phyloP scores from a whole-genome alignment of 2,113 vertebrate species.

The Axis porcinus region DNA sequence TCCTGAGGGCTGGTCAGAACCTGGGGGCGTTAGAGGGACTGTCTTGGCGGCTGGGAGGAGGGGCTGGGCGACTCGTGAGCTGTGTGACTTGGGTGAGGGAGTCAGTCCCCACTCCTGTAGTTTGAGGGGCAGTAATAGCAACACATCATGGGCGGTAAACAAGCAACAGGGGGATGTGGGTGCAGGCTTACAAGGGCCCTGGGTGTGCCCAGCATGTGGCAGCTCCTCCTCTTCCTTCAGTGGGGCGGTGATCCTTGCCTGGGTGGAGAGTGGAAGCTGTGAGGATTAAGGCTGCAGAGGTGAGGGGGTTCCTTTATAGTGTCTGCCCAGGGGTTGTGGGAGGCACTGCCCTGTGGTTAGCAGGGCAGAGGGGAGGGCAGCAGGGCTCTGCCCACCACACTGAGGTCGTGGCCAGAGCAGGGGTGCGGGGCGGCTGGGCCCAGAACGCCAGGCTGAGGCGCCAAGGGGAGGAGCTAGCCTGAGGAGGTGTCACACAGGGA shows the following conservation, averaged over 20 bases:
- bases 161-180: too few relatives aligned
- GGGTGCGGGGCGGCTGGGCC: too few relatives aligned
- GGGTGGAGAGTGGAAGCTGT: not conserved
- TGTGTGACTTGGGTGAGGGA: not conserved
- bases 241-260: not conserved
- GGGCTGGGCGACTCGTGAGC: not conserved
- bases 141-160: not conserved
- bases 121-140: rapidly evolving
- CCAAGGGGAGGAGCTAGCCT: not conserved
- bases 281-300: not conserved
- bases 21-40: not conserved
- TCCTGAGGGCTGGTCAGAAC: not conserved
- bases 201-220: not conserved
- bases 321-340: not conserved
- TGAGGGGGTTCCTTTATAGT: not conserved
- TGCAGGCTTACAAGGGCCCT: not conserved
- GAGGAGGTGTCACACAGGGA: not conserved
- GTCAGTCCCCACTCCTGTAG: not conserved
- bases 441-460: not conserved
- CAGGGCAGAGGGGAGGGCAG: not conserved
- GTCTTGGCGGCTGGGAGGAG: too few relatives aligned
- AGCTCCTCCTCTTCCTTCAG: not conserved
- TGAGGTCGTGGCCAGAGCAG: not conserved
- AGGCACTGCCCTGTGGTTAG: not conserved
- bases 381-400: not conserved